Conservation (phyloP, 2,113 vertebrate species). For the Gorsachius goisagi region DNA sequence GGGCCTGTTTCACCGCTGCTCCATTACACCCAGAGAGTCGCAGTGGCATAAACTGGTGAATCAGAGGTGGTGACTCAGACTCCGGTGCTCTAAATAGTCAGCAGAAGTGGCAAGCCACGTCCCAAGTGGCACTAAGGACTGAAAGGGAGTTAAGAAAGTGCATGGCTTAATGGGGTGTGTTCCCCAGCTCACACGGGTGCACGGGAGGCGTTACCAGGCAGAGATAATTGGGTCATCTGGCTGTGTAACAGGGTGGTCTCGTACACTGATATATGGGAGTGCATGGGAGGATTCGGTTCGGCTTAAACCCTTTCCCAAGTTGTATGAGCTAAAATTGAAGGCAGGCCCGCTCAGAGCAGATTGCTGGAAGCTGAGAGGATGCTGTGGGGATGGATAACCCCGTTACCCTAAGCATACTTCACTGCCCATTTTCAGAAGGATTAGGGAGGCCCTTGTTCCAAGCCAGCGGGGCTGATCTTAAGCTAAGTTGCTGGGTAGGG, state of each 20-base stretch:
- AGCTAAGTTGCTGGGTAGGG: not conserved
- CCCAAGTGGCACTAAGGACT: constrained; percentile 7
- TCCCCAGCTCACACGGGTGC: not conserved
- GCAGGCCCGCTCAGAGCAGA: not conserved
- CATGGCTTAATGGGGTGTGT: not conserved
- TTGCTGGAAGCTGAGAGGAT: not conserved
- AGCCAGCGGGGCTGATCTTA: not conserved
- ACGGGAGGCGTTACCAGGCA: not conserved
- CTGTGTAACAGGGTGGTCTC: not conserved
- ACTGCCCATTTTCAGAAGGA: not conserved
- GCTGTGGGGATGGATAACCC: not conserved
- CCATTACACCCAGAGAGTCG: not conserved
- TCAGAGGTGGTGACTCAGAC: constrained; percentile 55
- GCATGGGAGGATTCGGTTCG: not conserved
- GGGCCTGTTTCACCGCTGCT: not conserved
- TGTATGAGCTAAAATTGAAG: not conserved
- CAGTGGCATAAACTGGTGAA: not conserved
- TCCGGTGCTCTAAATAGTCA: not conserved
- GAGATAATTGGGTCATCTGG: not conserved
- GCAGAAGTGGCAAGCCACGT: not conserved
- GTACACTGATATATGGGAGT: not conserved
- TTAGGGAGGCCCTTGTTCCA: not conserved
- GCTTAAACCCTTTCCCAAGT: not conserved
- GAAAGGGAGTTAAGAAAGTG: not conserved
- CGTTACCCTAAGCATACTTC: not conserved